Conservation (phyloP, 1,140 invertebrate species). For the Luehdorfia chinensis region DNA sequence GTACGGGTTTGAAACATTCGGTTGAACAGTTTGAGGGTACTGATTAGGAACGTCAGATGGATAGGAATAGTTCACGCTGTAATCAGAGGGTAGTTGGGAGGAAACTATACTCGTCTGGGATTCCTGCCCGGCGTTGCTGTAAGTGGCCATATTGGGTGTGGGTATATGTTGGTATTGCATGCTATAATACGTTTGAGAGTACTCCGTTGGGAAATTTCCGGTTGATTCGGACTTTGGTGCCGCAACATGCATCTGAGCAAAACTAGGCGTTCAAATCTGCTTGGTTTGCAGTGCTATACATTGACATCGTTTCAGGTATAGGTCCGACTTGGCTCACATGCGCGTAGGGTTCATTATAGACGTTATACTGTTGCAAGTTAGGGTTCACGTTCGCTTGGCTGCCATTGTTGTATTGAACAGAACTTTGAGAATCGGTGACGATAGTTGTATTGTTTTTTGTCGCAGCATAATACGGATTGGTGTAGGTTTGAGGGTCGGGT, state of each 20-base stretch:
- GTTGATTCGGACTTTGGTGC: constrained; percentile 35
- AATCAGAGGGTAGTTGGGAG: constrained; percentile 40
- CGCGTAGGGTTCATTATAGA: constrained; percentile 37
- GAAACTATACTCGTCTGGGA: constrained; percentile 32
- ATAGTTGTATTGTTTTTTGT: constrained; percentile 42
- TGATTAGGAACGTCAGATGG: constrained; percentile 31
- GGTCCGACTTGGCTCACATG: constrained; percentile 19
- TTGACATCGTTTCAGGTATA: constrained; percentile 19
- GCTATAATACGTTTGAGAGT: constrained; percentile 54
- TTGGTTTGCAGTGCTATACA: constrained; percentile 26
- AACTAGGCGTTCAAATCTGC: constrained; percentile 48
- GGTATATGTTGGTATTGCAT: constrained; percentile 51
- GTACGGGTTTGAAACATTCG: constrained; percentile 27
- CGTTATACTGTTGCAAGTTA: constrained; percentile 25
- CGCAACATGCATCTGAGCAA: constrained; percentile 57
- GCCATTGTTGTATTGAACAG: constrained; percentile 23
- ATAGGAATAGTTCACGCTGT: constrained; percentile 52
- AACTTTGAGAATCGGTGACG: constrained; percentile 48
- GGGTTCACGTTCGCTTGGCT: constrained; percentile 28
- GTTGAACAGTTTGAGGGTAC: constrained; percentile 24
- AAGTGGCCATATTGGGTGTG: constrained; percentile 43
- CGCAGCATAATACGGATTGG: constrained; percentile 52
- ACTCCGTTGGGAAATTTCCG: constrained; percentile 30
- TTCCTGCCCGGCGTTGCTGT: constrained; percentile 43
- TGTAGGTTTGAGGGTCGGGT: constrained; percentile 45